Conservation (phyloP, 2,888 invertebrate species). For the Heliconius ismenius region DNA sequence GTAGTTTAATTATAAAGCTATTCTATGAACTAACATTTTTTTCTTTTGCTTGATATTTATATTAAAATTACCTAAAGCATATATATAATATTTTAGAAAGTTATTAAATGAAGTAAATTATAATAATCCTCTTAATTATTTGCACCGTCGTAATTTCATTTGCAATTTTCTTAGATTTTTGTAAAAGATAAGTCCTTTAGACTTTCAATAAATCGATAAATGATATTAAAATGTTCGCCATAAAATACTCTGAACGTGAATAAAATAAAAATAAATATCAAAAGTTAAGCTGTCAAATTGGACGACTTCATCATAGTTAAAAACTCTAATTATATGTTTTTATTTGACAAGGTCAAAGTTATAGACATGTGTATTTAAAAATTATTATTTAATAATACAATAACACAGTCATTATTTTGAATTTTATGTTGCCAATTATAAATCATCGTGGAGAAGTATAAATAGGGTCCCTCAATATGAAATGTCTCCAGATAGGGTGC, state of each 20-base stretch:
- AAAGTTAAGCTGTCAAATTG: background rate
- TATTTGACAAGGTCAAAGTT: background rate
- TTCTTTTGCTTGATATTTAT: background rate
- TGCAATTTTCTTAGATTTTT: too few relatives aligned
- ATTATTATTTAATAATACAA: background rate
- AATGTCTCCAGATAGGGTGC: background rate
- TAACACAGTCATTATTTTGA: background rate
- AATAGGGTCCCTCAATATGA: too few relatives aligned
- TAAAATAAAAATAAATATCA: background rate
- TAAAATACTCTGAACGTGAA: too few relatives aligned
- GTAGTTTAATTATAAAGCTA: background rate
- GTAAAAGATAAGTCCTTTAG: too few relatives aligned
- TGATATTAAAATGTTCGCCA: too few relatives aligned
- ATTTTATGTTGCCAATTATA: background rate
- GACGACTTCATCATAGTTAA: constrained; percentile 7
- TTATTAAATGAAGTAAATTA: too few relatives aligned
- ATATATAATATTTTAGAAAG: too few relatives aligned
- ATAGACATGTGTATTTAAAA: background rate
- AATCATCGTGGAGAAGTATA: background rate
- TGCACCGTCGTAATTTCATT: too few relatives aligned
- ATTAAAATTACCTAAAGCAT: background rate
- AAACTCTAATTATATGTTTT: background rate
- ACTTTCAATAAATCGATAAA: too few relatives aligned
- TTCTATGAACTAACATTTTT: too few relatives aligned
- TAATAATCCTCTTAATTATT: too few relatives aligned